Conservation (phyloP, 2,797 vertebrate genomes). For the Leucoraja ocellata region DNA sequence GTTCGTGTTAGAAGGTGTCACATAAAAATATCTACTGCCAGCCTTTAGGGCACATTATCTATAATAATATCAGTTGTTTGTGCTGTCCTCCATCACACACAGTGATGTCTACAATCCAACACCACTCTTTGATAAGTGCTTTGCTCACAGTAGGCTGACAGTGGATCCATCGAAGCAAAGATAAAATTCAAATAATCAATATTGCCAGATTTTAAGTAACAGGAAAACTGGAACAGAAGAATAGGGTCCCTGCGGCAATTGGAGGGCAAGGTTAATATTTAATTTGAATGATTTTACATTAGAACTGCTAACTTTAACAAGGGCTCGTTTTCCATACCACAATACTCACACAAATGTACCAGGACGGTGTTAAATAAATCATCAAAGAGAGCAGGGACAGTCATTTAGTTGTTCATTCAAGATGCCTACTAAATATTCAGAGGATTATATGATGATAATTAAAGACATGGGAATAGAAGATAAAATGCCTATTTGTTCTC, state of each 20-base stretch:
- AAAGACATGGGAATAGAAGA: background rate
- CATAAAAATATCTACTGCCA: no score
- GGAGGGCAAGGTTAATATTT: background rate
- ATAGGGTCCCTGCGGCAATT: background rate
- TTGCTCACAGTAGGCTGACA: no score
- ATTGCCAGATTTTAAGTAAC: background rate
- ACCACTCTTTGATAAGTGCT: no score
- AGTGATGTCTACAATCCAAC: no score
- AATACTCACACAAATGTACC: background rate
- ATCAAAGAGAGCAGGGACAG: background rate
- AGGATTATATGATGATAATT: background rate
- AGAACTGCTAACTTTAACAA: slow-evolving; percentile 5
- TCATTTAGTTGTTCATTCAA: background rate
- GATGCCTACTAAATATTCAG: background rate
- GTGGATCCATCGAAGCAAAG: no score
- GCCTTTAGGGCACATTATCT: no score
- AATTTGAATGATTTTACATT: no score
- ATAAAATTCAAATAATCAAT: background rate
- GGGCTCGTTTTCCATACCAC: background rate
- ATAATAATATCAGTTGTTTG: no score
- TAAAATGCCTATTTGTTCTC: background rate
- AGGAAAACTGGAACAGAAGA: background rate
- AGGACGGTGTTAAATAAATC: background rate
- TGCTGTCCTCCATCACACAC: no score
- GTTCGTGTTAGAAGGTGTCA: no score